phyloP scores from a whole-genome alignment of 2,113 vertebrate genomes.

The Polypterus senegalus region DNA sequence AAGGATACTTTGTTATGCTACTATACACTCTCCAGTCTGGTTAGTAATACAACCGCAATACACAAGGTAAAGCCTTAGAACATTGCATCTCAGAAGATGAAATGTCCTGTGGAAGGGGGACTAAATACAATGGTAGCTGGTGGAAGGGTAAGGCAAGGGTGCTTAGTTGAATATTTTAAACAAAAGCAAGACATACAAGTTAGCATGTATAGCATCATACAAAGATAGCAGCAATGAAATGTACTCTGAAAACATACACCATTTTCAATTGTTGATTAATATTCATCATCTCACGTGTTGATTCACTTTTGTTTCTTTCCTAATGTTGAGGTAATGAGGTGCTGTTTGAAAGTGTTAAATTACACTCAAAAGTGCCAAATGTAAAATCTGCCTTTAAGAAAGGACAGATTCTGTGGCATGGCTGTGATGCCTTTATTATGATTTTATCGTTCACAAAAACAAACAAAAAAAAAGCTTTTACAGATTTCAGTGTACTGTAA shows the following conservation, averaged over 20 bases:
- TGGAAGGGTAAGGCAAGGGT: slow-evolving; percentile 32
- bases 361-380: too few species aligned
- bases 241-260: slow-evolving; percentile 63
- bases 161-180: slow-evolving; percentile 14
- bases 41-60: slow-evolving; percentile 49
- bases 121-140: slow-evolving; percentile 93
- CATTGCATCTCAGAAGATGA: slow-evolving; percentile 55
- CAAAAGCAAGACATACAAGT: slow-evolving; percentile 6
- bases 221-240: slow-evolving; percentile 49
- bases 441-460: too few species aligned
- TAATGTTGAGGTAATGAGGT: too few species aligned
- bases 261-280: neutral
- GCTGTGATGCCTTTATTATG: too few species aligned
- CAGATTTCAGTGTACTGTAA: too few species aligned
- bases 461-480: too few species aligned
- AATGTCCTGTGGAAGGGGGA: slow-evolving; percentile 62
- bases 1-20: slow-evolving; percentile 26
- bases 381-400: too few species aligned
- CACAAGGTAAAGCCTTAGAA: slow-evolving; percentile 90
- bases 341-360: too few species aligned
- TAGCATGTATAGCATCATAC: slow-evolving; percentile 14
- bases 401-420: too few species aligned
- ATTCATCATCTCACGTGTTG: too few species aligned
- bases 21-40: slow-evolving; percentile 6
- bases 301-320: too few species aligned